These are phyloP conservation scores for Zeus faber DNA, from an alignment of 2,113 vertebrate species.

Conservation along the genomic window DNA sequence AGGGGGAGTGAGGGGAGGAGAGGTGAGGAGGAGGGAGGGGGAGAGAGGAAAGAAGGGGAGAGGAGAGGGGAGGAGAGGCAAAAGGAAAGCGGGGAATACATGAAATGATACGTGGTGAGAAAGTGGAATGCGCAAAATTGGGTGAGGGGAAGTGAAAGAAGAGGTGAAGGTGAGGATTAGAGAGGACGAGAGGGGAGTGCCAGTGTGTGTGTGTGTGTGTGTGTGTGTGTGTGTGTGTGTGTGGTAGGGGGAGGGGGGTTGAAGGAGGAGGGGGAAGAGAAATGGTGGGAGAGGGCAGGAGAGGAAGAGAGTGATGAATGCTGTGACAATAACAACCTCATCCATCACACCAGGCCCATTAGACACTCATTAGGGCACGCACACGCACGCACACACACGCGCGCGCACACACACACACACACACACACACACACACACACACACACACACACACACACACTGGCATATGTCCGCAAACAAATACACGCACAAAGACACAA, in stretches of 20 bases:
- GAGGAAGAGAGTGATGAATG: constrained; percentile 45
- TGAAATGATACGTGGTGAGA: constrained; percentile 2
- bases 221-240: too few relatives aligned
- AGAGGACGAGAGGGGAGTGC: too few relatives aligned
- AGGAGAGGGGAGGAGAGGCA: background rate
- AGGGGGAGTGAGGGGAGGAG: too few relatives aligned
- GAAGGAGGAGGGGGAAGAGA: constrained; percentile 5
- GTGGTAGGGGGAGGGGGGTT: constrained; percentile 22
- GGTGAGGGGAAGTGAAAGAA: background rate
- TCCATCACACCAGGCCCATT: constrained; percentile 67
- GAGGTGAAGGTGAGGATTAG: background rate
- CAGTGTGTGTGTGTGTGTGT: too few relatives aligned
- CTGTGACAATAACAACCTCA: constrained; percentile 66
- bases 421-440: constrained; percentile 14
- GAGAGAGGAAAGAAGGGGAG: background rate
- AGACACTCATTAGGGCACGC: constrained; percentile 58
- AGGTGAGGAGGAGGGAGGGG: background rate
- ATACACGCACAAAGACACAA: constrained; percentile 4
- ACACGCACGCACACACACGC: constrained; percentile 15
- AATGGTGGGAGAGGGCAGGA: background rate
- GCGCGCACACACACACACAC: constrained; percentile 17
- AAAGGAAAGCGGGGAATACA: background rate
- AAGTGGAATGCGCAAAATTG: background rate
- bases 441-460: constrained; percentile 10
- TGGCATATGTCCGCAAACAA: too few relatives aligned